Conservation (phyloP, 2,888 invertebrate species). For the Ennomos erosarius region DNA sequence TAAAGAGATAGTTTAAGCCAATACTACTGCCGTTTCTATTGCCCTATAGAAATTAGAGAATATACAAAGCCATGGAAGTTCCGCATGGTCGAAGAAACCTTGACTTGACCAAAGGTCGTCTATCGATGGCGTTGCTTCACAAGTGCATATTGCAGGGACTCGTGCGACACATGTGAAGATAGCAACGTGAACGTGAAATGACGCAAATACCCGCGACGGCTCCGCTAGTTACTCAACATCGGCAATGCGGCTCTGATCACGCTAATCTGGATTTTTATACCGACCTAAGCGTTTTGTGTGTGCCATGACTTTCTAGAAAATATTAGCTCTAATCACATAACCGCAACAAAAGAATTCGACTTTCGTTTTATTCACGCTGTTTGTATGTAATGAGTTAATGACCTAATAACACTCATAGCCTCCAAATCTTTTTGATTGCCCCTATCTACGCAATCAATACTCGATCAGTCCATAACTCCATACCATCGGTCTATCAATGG, state of each 20-base stretch:
- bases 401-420: constrained; percentile 27
- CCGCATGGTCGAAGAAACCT: constrained; percentile 35
- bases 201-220: constrained; percentile 52
- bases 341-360: constrained; percentile 14
- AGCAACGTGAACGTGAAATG: constrained; percentile 38
- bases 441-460: constrained; percentile 37
- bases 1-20: constrained; percentile 17
- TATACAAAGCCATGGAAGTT: constrained; percentile 36
- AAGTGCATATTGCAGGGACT: constrained; percentile 55
- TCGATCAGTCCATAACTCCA: constrained; percentile 33
- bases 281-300: constrained; percentile 2
- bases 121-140: constrained; percentile 51
- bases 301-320: not conserved
- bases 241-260: constrained; percentile 70
- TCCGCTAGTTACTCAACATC: constrained; percentile 61
- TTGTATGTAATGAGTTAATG: constrained; percentile 23
- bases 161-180: constrained; percentile 34
- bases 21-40: constrained; percentile 18
- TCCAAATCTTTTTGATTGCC: constrained; percentile 34
- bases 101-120: constrained; percentile 49
- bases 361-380: constrained; percentile 8
- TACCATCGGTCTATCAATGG: constrained; percentile 32
- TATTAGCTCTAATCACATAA: not conserved
- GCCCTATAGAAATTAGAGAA: constrained; percentile 26
- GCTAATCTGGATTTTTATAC: constrained; percentile 66